Percentiles rank a stretch among this genome's conserved stretches.
Conservation (phyloP, 2,888 invertebrate species). For the Sialis fuliginosa region DNA sequence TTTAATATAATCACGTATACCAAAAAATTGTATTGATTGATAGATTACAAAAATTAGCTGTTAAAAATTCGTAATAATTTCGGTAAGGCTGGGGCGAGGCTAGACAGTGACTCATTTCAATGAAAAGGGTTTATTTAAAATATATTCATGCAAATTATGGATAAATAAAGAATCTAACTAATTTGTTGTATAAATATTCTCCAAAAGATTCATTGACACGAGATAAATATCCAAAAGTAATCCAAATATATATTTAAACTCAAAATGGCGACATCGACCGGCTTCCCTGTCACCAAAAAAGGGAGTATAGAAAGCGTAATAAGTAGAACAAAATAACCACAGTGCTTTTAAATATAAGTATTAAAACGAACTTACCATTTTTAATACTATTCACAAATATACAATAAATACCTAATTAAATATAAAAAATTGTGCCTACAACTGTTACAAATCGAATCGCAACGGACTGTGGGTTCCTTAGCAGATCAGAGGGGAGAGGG, state of each 20-base stretch:
- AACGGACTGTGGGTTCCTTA: slow-evolving; percentile 2
- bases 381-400: slow-evolving; percentile 4
- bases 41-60: no score
- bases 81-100: slow-evolving; percentile 3
- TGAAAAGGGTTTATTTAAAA: neutral
- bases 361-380: neutral
- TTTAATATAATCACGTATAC: no score
- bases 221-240: no score
- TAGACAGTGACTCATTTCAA: slow-evolving; percentile 1
- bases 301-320: neutral
- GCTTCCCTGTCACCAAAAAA: slow-evolving; percentile 3
- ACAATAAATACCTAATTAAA: slow-evolving; percentile 2
- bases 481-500: slow-evolving; percentile 3
- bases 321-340: no score
- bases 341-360: no score
- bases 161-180: no score
- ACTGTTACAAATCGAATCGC: neutral
- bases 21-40: no score
- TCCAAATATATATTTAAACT: neutral
- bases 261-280: slow-evolving; percentile 5
- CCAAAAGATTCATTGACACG: no score
- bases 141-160: no score
- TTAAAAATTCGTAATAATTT: no score
- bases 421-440: neutral
- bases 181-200: no score